phyloP scores from a whole-genome alignment of 1,140 invertebrate species.

The Eupristina koningsbergeri region DNA sequence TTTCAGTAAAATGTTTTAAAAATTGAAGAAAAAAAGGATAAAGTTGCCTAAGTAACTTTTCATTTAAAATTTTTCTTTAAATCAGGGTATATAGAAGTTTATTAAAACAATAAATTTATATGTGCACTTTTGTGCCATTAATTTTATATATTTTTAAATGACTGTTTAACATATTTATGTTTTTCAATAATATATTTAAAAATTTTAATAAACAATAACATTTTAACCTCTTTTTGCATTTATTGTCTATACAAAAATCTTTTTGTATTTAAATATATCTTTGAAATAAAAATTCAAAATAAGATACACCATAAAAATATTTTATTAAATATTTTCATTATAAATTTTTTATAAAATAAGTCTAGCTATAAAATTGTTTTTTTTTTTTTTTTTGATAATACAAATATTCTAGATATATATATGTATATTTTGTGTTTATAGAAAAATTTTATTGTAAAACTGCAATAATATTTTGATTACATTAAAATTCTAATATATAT shows the following conservation, averaged over 20 bases:
- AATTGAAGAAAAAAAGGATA: not conserved
- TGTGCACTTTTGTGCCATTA: not conserved
- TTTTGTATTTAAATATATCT: not conserved
- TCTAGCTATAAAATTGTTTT: not conserved
- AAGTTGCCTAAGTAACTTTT: not conserved
- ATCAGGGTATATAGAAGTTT: not conserved
- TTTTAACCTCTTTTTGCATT: not conserved
- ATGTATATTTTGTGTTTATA: not conserved
- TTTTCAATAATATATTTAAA: not conserved
- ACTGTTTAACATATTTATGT: not conserved
- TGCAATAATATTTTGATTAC: no score
- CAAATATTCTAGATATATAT: not conserved
- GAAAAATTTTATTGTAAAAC: no score
- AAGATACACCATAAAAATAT: not conserved
- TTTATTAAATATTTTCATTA: not conserved
- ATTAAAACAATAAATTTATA: not conserved
- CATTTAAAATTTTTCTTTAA: conserved; percentile 5
- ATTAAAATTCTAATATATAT: no score
- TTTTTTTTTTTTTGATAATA: not conserved
- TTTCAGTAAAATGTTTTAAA: conserved; percentile 43
- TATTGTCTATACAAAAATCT: not conserved
- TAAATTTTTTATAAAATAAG: not conserved
- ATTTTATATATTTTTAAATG: conserved; percentile 30
- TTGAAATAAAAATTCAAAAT: not conserved
- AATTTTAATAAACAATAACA: not conserved